These are phyloP conservation scores for Vireo griseus DNA, from an alignment of 2,797 vertebrate species.

Conservation along the genomic window DNA sequence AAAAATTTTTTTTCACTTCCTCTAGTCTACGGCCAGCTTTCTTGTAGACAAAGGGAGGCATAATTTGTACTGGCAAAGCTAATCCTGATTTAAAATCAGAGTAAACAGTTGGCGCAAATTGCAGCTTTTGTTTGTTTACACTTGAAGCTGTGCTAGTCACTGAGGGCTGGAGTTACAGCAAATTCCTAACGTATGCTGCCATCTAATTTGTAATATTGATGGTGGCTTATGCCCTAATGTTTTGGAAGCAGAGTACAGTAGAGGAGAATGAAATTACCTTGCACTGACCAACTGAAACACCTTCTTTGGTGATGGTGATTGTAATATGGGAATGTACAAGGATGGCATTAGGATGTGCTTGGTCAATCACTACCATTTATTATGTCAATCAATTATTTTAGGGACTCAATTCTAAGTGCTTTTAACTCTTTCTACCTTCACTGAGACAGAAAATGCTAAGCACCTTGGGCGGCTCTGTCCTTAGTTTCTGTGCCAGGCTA, in stretches of 20 bases:
- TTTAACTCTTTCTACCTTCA: neutral
- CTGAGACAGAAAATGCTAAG: neutral
- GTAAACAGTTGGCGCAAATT: neutral
- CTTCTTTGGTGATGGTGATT: neutral
- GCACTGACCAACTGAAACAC: neutral
- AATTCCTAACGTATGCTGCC: neutral
- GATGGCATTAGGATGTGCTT: neutral
- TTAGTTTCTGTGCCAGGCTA: neutral
- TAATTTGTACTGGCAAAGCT: constrained; percentile 32
- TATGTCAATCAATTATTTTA: constrained; percentile 6
- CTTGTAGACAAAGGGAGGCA: constrained; percentile 27
- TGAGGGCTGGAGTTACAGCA: neutral
- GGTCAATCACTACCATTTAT: neutral
- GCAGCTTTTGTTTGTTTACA: constrained; percentile 56
- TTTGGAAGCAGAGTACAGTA: neutral
- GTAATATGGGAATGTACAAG: neutral
- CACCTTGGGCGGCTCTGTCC: neutral
- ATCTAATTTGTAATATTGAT: neutral
- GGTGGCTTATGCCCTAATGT: neutral
- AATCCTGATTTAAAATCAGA: constrained; percentile 27
- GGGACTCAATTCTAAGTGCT: neutral
- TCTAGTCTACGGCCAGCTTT: neutral
- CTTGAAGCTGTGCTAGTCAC: constrained; percentile 30
- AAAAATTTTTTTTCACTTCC: neutral
- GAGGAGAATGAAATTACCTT: neutral